A percentile compares a stretch with the other conserved stretches of the same genome.
These are phyloP conservation scores for Laupala kohalensis DNA, from an alignment of 1,140 invertebrate species.

Conservation along the genomic window DNA sequence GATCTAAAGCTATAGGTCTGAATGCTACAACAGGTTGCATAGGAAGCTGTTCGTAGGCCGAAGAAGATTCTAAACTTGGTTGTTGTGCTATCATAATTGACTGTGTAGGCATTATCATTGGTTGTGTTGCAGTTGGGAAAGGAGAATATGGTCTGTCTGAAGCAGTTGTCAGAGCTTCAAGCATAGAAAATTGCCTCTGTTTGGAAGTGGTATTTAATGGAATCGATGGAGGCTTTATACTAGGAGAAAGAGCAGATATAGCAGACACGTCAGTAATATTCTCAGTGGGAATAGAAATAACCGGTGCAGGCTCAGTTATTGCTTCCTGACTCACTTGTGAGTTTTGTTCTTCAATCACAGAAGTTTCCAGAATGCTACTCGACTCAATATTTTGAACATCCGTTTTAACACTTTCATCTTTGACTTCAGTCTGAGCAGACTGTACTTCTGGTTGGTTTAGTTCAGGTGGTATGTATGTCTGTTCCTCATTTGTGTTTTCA, in stretches of 20 bases:
- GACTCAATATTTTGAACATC: not conserved
- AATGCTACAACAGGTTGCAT: not conserved
- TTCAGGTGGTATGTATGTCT: not conserved
- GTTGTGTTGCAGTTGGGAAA: constrained; percentile 18
- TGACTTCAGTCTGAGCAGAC: not conserved
- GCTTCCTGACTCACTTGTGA: not conserved
- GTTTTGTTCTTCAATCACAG: not conserved
- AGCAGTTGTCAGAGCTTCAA: constrained; percentile 33
- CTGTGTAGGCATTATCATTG: not conserved
- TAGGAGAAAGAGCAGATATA: no score
- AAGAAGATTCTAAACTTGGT: no score
- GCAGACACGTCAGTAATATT: not conserved
- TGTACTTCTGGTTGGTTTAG: not conserved
- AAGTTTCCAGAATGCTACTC: not conserved
- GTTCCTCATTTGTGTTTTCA: not conserved
- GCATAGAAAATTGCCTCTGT: constrained; percentile 19
- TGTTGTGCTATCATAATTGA: not conserved
- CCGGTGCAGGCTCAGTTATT: not conserved
- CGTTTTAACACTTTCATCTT: not conserved
- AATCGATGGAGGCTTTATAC: not conserved
- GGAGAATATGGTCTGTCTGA: constrained; percentile 35
- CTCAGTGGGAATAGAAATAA: not conserved
- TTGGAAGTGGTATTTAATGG: not conserved
- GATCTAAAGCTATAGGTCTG: not conserved
- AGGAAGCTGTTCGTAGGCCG: not conserved